Evolutionary conservation across 2,113 vertebrate species (phyloP).

Genomic region (Aplodontia rufa): DNA sequence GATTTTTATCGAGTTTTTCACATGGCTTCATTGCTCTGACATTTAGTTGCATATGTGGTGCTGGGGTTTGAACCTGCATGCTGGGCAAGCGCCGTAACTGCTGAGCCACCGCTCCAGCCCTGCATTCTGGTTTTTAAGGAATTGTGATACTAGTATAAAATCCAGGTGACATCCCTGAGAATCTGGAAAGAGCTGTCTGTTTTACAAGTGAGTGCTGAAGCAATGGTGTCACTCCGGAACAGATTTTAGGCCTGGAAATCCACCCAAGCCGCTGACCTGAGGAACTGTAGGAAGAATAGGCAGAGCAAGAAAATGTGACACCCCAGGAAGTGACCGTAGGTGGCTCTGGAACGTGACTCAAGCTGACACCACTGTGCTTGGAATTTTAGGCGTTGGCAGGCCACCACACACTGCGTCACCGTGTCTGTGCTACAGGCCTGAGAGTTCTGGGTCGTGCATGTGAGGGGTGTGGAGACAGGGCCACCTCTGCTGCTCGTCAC

Average conservation of each 20-base stretch:
- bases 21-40: too few species aligned
- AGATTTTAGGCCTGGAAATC: neutral
- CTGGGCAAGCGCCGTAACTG: too few species aligned
- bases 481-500: neutral
- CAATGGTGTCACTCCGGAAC: neutral
- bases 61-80: too few species aligned
- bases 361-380: neutral
- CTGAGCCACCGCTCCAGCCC: too few species aligned
- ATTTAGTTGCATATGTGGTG: too few species aligned
- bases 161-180: neutral
- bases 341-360: neutral
- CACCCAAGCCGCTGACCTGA: neutral
- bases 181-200: neutral
- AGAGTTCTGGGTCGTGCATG: neutral
- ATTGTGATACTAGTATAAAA: neutral
- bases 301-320: neutral
- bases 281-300: neutral
- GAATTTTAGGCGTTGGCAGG: neutral
- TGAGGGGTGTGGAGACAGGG: too few species aligned
- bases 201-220: neutral
- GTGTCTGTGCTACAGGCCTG: accelerated
- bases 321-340: neutral
- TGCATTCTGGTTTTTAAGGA: neutral
- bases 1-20: too few species aligned
- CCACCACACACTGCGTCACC: too few species aligned